Percentiles rank a stretch among this genome's conserved stretches.
Evolutionary conservation across 2,888 invertebrate genomes (phyloP).

Genomic region (Thereva nobilitata): DNA sequence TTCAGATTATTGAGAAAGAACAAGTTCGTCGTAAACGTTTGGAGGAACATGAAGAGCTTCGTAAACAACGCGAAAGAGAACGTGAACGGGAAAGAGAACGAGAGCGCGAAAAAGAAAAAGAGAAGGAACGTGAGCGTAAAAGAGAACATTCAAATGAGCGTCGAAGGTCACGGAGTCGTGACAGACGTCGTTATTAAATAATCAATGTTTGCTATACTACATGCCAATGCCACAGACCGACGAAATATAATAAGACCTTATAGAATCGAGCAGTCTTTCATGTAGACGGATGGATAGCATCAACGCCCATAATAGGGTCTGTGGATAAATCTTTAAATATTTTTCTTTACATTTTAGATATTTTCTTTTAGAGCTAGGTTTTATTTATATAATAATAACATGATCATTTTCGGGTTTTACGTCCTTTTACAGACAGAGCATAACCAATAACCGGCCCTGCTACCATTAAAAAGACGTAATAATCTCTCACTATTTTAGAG

Average conservation of each 20-base stretch:
- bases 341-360: constrained; percentile 29
- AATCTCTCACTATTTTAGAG: no score
- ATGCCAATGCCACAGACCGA: no score
- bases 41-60: constrained; percentile 83
- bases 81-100: constrained; percentile 53
- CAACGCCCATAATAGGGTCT: constrained; percentile 40
- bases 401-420: no score
- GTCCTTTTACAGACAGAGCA: no score
- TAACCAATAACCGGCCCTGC: no score
- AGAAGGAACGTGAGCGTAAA: constrained; percentile 47
- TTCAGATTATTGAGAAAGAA: constrained; percentile 85
- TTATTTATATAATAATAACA: constrained; percentile 10
- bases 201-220: neutral
- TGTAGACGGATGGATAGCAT: constrained; percentile 5
- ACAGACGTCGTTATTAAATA: constrained; percentile 54
- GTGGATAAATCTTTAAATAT: constrained; percentile 37
- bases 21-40: constrained; percentile 83
- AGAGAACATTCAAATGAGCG: constrained; percentile 46
- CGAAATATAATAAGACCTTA: no score
- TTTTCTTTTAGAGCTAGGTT: constrained; percentile 32
- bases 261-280: no score
- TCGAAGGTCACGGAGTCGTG: constrained; percentile 53
- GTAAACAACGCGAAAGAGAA: constrained; percentile 56
- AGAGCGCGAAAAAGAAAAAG: constrained; percentile 51
- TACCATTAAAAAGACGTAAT: no score